phyloP scores from a whole-genome alignment of 2,797 vertebrate genomes.

The Knipowitschia caucasica region DNA sequence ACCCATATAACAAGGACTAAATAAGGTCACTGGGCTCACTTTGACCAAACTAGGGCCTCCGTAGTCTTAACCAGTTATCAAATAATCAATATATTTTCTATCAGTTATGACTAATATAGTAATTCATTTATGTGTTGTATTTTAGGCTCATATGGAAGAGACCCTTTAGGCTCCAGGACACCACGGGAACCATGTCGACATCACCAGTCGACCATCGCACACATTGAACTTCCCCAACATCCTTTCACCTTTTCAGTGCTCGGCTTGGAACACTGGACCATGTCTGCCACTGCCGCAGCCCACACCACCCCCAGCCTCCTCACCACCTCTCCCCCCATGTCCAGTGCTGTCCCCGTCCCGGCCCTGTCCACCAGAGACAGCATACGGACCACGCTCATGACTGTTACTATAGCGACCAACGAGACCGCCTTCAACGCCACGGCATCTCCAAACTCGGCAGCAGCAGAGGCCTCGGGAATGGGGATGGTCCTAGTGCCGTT shows the following conservation, averaged over 20 bases:
- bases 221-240: constrained; percentile 24
- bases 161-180: constrained; percentile 22
- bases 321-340: constrained; percentile 46
- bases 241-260: constrained; percentile 14
- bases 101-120: not conserved
- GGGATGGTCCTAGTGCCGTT: constrained; percentile 91
- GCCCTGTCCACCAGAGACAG: constrained; percentile 61
- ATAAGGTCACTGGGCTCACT: too few species aligned
- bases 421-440: constrained; percentile 85
- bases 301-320: constrained; percentile 47
- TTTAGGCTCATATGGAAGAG: constrained; percentile 19
- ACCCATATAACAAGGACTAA: not conserved
- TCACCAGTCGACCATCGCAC: constrained; percentile 30
- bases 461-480: constrained; percentile 73
- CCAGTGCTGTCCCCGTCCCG: constrained; percentile 47
- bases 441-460: constrained; percentile 73
- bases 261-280: constrained; percentile 33
- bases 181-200: constrained; percentile 27
- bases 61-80: too few species aligned
- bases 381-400: constrained; percentile 59
- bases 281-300: constrained; percentile 53
- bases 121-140: not conserved
- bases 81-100: not conserved
- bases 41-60: too few species aligned
- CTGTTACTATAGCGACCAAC: constrained; percentile 74